phyloP scores from a whole-genome alignment of 1,140 invertebrate genomes.

The Drosophila kikkawai region DNA sequence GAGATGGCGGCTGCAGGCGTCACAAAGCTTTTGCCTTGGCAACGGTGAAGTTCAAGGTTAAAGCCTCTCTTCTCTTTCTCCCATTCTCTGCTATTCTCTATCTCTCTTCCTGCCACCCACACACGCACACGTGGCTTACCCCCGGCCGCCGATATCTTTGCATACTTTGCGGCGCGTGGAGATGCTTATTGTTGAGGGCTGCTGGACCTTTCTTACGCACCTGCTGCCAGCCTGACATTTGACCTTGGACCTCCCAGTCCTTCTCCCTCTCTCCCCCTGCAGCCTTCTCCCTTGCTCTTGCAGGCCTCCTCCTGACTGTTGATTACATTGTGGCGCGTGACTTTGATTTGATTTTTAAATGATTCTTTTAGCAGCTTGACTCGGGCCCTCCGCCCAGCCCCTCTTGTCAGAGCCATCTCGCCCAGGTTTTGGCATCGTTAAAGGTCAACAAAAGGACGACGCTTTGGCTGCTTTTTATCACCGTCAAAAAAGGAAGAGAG shows the following conservation, averaged over 20 bases:
- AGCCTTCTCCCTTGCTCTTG: too few relatives aligned
- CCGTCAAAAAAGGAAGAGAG: conserved; percentile 5
- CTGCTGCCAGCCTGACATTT: conserved; percentile 60
- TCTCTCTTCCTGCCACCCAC: conserved; percentile 12
- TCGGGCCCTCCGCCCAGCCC: conserved; percentile 3
- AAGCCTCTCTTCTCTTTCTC: conserved; percentile 36
- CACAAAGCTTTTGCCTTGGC: conserved; percentile 57
- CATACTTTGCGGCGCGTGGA: conserved; percentile 76
- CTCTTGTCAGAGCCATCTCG: conserved; percentile 4
- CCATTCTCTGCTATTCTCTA: neutral
- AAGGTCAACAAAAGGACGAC: conserved; percentile 82
- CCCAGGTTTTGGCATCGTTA: conserved; percentile 52
- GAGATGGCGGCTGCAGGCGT: conserved; percentile 5
- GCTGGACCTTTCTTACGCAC: conserved; percentile 66
- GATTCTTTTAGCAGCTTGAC: conserved; percentile 72
- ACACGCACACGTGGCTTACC: conserved; percentile 47
- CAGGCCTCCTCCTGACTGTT: conserved; percentile 43
- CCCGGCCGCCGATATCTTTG: conserved; percentile 32
- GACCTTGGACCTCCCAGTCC: conserved; percentile 47
- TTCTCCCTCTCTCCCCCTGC: neutral
- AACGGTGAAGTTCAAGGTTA: conserved; percentile 83
- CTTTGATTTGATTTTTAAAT: conserved; percentile 84
- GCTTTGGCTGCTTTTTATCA: conserved; percentile 64
- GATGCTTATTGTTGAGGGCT: conserved; percentile 68
- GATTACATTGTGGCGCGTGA: conserved; percentile 81